Base-by-base conservation (phyloP, 2,113 vertebrate species). In the Lepidothrix coronata region DNA sequence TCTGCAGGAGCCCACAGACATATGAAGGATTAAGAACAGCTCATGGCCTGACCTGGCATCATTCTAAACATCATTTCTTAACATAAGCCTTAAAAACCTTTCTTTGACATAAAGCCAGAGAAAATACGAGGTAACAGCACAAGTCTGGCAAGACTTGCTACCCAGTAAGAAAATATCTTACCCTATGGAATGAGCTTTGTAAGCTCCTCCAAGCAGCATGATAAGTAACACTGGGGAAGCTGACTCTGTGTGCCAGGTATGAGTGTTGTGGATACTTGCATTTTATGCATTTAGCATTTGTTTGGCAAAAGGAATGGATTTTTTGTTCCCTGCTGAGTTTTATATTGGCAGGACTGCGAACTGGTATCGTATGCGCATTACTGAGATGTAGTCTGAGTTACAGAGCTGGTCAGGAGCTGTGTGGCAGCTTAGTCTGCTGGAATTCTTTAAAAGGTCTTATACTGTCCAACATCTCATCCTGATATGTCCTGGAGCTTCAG, bases 1-100 rank as follows among this genome's bases (percentile, higher is more conserved):
- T 95, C 91, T 70, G 73, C 27, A 16, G 87, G 90, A 95, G 43
- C 33, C 11, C 4, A 75, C 73, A 94, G 94, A 71, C 68, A 51
- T 63, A 88, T 9, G 59, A 85, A 86, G 82, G 95, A 96, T 95
- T 93, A 93, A 93, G 88, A 93, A 2, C 43, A 71, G 82, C 92
- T 92, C 90, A 80, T 1, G 85, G 72, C 79, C 88, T 90, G 85
- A 71, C 85, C 85, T 80, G 78, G 61, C 88, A 92, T 90, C 59
- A 10, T 88, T 65, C 63, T 83, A 58, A 93, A 74, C 78, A 90
- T 83, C 3, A 67, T 94, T 95, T 86, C 79, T 92, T 96, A 93
- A 37, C 57, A 49, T 88, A 96, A 93, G 79, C 79, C 65, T 86
- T 74, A 84, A 77, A 94, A 91, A 73, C 23, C 92, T 85, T 67